Evolutionary conservation across 2,888 invertebrate genomes (phyloP).

Genomic region (Eledone cirrhosa): DNA sequence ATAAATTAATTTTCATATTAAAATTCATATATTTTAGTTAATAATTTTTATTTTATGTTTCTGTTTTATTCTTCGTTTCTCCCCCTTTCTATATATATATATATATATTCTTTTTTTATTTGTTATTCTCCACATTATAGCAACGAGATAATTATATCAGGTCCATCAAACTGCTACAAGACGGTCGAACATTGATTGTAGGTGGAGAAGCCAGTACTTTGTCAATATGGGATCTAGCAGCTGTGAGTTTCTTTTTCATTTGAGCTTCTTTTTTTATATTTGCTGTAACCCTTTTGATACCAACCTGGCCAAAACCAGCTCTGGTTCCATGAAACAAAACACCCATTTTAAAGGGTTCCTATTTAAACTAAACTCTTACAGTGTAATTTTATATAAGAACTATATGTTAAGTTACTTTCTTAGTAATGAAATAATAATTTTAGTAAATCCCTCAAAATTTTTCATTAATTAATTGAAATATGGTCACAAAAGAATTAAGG

Average conservation of each 20-base stretch:
- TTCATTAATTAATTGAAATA: no score
- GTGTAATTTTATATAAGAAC: no score
- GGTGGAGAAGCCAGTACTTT: conserved; percentile 96
- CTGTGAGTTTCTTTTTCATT: conserved; percentile 63
- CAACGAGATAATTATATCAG: conserved; percentile 97
- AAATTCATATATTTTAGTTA: background rate
- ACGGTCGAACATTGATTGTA: conserved; percentile 92
- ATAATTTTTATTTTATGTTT: background rate
- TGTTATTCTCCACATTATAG: conserved; percentile 66
- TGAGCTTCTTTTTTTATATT: background rate
- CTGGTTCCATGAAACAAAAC: no score
- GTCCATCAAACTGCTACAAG: conserved; percentile 90
- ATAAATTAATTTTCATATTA: background rate
- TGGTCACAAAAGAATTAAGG: background rate
- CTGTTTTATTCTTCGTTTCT: background rate
- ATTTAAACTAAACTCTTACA: no score
- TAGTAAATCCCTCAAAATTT: no score
- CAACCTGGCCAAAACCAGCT: no score
- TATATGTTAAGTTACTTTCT: no score
- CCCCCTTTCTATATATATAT: background rate
- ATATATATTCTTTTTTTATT: background rate
- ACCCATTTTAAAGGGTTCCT: no score
- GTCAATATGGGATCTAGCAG: conserved; percentile 94
- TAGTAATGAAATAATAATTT: no score
- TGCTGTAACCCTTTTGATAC: no score